phyloP scores from a whole-genome alignment of 92 coral and sea anemone species.

The Blastomussa wellsi region DNA sequence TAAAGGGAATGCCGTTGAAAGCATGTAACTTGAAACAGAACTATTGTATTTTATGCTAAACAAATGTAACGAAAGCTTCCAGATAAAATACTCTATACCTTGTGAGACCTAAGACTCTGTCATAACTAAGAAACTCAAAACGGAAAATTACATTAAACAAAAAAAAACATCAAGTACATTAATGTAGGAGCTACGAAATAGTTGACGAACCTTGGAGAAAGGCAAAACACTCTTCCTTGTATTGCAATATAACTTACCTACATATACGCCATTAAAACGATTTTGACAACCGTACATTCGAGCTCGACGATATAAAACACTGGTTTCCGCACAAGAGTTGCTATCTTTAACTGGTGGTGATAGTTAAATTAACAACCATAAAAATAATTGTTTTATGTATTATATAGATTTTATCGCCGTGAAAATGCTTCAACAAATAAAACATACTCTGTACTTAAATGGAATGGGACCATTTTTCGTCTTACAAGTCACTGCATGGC shows the following conservation, averaged over 20 bases:
- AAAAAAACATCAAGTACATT: not conserved
- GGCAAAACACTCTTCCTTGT: not conserved
- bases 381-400: not conserved
- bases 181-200: not conserved
- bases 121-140: not conserved
- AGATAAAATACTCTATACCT: not conserved
- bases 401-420: not conserved
- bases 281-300: not conserved
- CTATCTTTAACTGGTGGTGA: not conserved
- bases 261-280: not conserved
- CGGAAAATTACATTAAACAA: not conserved
- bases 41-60: not conserved
- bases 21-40: not conserved
- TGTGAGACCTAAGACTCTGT: not conserved
- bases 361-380: not conserved
- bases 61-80: not conserved
- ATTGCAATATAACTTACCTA: not conserved
- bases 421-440: not conserved
- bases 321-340: no score
- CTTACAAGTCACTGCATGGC: conserved; percentile 2
- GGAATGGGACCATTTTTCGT: not conserved
- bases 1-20: no score
- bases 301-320: not conserved
- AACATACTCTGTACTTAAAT: not conserved
- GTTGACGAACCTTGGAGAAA: conserved; percentile 41